Base-by-base conservation (phyloP, 2,888 invertebrate species). In the Scelioninae gen. 1 region DNA sequence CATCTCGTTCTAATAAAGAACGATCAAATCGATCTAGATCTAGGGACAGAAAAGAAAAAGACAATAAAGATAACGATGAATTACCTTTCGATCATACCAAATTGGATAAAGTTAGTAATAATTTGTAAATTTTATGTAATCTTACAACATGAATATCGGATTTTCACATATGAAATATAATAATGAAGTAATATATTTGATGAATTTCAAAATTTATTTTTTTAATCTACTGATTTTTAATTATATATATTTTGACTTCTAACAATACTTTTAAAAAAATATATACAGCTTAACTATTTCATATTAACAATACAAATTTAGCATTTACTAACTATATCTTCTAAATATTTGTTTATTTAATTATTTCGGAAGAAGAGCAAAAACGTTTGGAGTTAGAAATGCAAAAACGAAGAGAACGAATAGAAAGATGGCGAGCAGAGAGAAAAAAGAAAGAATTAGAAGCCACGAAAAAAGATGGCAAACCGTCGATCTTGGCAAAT, bases 391-490 rank as follows among this genome's bases (percentile, higher is more conserved):
- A 99, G 92, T 93, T 96, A 15, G 98, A 99, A 93, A 99, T 99
- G 98, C 97, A 97, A 89, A 98, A 98, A 91, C 94, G 99, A 5
- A 94, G 98, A 0, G 98, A 99, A 88, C 95, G 99, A 65, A 98
- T 99, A 84, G 99, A 99, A 92, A 95, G 98, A 66, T 99, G 98
- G 98, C 94, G 99, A 55, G 97, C 97, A 0, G 98, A 99, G 88
- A 94, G 98, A 11, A 98, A 98, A 92, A 96, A 97, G 85, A 96
- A 96, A 88, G 97, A 97, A 89, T 92, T 97, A 45, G 96, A 97
- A 90, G 94, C 95, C 6, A 95, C 95, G 5, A 96, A 96, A 90
- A 96, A 96, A 88, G 96, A 97, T 88, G 95, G 95, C 83, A 95
- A 96, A 88, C 95, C 95, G 80, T 94, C 95, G 34, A 92, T 95